Base-by-base conservation (phyloP, 2,888 invertebrate genomes). In the Pollenia angustigena region DNA sequence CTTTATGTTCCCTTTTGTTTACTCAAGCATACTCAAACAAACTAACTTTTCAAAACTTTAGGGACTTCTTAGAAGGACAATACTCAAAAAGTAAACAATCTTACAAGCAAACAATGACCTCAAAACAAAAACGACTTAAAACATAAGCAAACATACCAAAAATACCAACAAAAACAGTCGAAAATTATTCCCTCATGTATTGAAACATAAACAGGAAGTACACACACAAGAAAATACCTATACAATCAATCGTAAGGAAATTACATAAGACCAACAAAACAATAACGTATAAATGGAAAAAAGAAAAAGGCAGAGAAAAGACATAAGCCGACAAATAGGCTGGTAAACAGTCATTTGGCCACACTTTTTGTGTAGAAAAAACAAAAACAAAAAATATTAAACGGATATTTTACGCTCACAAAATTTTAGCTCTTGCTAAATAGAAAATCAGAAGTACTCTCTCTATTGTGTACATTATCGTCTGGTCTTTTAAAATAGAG, bases 111-210 rank as follows among this genome's bases (percentile, higher is more conserved):
- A 82, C 60, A 68, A 52, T 58, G 52, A 48, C 9, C 3, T 12
- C 32, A 52, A n/a, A 18, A 50, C 12, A 76, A n/a, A 46, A 66
- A n/a, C 18, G 52, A n/a, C 0, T 18, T 32, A 40, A 18, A 50
- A 81, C 3, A 14, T 18, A 66, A 40, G 11, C 74, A 18, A 72
- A 50, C 16, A 58, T 48, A 12, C 18, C 9, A 64, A 58, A 14
- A 66, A 18, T 48, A 12, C 58, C 50, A 12, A 76, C n/a, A 81
- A 81, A 78, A 50, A 64, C 64, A 69, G 69, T 23, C 58, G 3
- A 54, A 68, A 79, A 78, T 46, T 74, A 42, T 78, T 75, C 69
- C 54, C 60, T 52, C 72, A 54, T 62, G 68, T 58, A 81, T 72
- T 60, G 23, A 68, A 58, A 48, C 32, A 72, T 23, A 81, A 66